phyloP scores from a whole-genome alignment of 2,797 vertebrate genomes.

The Esox lucius region DNA sequence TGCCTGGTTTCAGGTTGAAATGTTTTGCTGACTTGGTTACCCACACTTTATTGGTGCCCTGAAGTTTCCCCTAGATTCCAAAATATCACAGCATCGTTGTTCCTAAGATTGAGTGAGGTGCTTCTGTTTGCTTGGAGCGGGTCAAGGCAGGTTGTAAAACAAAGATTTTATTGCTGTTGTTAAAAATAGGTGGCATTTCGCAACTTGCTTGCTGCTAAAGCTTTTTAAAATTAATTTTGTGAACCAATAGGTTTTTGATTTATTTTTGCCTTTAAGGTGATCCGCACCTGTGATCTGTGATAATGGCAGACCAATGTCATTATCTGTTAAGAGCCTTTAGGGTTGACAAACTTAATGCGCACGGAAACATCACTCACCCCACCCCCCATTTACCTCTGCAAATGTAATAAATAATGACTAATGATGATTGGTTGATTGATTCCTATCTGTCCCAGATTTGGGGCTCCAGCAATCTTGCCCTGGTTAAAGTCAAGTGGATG shows the following conservation, averaged over 20 bases:
- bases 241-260: slow-evolving; percentile 62
- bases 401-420: slow-evolving; percentile 40
- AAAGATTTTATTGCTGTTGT: slow-evolving; percentile 55
- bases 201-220: neutral
- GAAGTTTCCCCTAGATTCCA: slow-evolving; percentile 2
- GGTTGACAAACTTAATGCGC: slow-evolving; percentile 32
- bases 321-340: slow-evolving; percentile 48
- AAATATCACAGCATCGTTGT: slow-evolving; percentile 5
- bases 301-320: slow-evolving; percentile 60
- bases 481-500: slow-evolving; percentile 35
- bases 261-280: slow-evolving; percentile 59
- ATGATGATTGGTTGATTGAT: slow-evolving; percentile 32
- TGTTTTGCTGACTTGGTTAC: neutral
- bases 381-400: slow-evolving; percentile 22
- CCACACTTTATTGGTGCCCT: slow-evolving; percentile 9
- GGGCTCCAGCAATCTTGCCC: neutral
- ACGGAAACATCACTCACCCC: slow-evolving; percentile 23
- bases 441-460: slow-evolving; percentile 44
- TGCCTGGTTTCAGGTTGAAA: neutral
- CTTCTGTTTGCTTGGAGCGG: slow-evolving; percentile 8
- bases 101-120: neutral
- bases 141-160: slow-evolving; percentile 13
- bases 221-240: slow-evolving; percentile 36
- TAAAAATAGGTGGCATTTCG: slow-evolving; percentile 19
- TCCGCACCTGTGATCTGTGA: slow-evolving; percentile 62